Percentiles rank a stretch among this genome's conserved stretches.
Evolutionary conservation across 2,113 vertebrate genomes (phyloP).

Genomic region (Seriola dumerili): DNA sequence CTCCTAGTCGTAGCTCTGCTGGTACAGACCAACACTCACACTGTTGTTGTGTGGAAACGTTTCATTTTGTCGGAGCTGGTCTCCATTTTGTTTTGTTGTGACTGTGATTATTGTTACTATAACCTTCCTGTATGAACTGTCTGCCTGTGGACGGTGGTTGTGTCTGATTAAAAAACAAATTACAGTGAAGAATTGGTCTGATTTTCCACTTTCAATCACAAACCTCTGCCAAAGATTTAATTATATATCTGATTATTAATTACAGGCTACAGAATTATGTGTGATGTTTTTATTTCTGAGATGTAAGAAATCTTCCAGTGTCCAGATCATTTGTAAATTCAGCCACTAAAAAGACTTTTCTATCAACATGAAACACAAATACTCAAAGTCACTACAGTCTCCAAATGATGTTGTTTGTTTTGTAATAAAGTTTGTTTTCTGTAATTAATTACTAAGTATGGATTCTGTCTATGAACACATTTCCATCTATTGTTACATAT

Average conservation of each 20-base stretch:
- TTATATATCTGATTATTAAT: neutral
- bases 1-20: slow-evolving; percentile 43
- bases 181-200: neutral
- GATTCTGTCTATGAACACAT: neutral
- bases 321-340: neutral
- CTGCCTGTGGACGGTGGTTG: neutral
- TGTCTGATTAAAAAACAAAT: neutral
- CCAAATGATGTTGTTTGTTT: neutral
- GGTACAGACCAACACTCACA: slow-evolving; percentile 7
- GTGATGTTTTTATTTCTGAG: neutral
- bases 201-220: neutral
- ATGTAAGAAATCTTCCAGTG: neutral
- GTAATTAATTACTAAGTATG: neutral
- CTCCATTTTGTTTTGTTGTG: slow-evolving; percentile 56
- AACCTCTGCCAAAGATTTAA: neutral
- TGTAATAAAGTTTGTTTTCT: slow-evolving; percentile 24
- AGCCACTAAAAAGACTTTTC: neutral
- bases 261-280: neutral
- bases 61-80: slow-evolving; percentile 77
- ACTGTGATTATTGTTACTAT: slow-evolving; percentile 39
- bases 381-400: neutral
- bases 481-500: no score
- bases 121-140: slow-evolving; percentile 16
- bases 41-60: slow-evolving; percentile 44
- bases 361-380: neutral